phyloP scores from a whole-genome alignment of 2,888 invertebrate species.

The Sarcophaga subvicina region DNA sequence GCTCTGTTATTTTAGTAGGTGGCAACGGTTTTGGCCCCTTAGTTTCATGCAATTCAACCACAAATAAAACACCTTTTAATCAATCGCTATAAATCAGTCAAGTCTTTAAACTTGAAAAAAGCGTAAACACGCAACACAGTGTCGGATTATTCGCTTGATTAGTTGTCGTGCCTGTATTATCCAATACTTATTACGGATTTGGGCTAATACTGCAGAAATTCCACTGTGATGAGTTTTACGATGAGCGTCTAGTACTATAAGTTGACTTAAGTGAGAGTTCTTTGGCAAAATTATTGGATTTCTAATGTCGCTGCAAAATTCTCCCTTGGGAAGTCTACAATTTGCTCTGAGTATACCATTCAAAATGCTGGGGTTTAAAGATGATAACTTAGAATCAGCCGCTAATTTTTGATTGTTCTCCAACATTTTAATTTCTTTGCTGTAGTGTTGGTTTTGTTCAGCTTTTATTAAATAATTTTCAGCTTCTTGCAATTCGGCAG shows the following conservation, averaged over 20 bases:
- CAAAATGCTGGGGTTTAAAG: slow-evolving; percentile 44
- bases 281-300: slow-evolving; percentile 57
- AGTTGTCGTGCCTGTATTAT: slow-evolving; percentile 56
- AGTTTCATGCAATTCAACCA: no score
- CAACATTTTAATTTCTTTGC: slow-evolving; percentile 42
- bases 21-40: no score
- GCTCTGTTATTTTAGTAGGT: no score
- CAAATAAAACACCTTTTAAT: no score
- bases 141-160: slow-evolving; percentile 47
- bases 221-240: slow-evolving; percentile 48
- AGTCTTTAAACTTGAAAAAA: neutral
- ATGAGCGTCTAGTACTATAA: slow-evolving; percentile 58
- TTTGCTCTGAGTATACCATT: slow-evolving; percentile 30
- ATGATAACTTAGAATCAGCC: slow-evolving; percentile 49
- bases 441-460: slow-evolving; percentile 32
- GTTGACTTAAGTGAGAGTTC: slow-evolving; percentile 50
- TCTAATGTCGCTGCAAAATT: slow-evolving; percentile 31
- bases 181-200: slow-evolving; percentile 55
- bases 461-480: slow-evolving; percentile 54
- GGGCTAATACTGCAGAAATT: slow-evolving; percentile 42
- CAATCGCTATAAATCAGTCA: no score
- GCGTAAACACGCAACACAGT: slow-evolving; percentile 58
- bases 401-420: slow-evolving; percentile 27
- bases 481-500: slow-evolving; percentile 39
- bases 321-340: slow-evolving; percentile 40